Evolutionary conservation across 1,140 invertebrate genomes (phyloP), one percentile per base, ranked within the genome.

Genomic region (Samia ricini): DNA sequence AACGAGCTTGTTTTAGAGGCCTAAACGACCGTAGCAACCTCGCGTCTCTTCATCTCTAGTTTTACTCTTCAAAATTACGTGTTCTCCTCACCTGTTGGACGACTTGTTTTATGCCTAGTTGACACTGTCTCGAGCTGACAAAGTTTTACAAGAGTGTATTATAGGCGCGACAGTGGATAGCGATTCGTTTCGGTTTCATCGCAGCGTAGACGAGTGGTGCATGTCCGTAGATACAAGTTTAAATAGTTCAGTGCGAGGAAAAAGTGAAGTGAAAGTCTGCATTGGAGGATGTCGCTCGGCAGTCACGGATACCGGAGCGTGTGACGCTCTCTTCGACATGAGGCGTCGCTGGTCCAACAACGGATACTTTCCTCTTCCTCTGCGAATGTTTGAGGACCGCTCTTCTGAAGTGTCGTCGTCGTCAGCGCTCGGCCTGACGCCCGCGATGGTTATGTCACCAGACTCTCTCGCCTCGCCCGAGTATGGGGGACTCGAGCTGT

Each of bases 401-500:
- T 95, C 93, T 54, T 93, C 94, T 48, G 95, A 95, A 87, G 95
- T 95, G 72, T 94, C 94, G 19, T 95, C 94, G 52, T 95, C 95
- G 18, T 95, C 94, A 49, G 91, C 92, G 63, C 78, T 93, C 18
- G 91, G 92, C 19, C 77, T 92, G 64, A 74, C 88, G 77, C 74
- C 93, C 87, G 93, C 91, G 85, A 93, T 91, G 91, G 92, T 92
- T 66, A 93, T 94, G 93, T 94, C 94, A 48, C 93, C 94, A 18
- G 93, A 94, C 57, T 94, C 94, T 24, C 84, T 95, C 72, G 87
- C 91, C 69, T 93, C 94, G 62, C 93, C 80, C 87, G 95, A 79
- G 90, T 93, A 95, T 76, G 94, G 95, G 57, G 95, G 96, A 68
- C 91, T 96, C 51, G 96, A 97, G 70, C 92, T 97, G 61, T 97